phyloP scores from a whole-genome alignment of 2,113 vertebrate species.

The Gymnogyps californianus region DNA sequence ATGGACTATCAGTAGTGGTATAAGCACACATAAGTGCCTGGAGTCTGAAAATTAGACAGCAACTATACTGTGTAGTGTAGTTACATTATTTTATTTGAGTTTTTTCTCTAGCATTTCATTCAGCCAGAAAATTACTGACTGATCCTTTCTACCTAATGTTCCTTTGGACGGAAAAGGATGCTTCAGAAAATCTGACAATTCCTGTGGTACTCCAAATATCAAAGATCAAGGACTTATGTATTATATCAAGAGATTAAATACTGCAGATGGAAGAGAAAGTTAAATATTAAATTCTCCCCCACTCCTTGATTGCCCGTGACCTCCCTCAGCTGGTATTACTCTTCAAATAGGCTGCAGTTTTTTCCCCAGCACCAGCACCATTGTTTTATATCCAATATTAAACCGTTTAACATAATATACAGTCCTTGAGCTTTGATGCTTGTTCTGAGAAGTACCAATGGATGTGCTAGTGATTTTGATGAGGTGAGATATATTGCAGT shows the following conservation, averaged over 20 bases:
- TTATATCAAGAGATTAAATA: conserved; percentile 39
- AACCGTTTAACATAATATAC: conserved; percentile 26
- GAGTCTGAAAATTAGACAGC: not conserved
- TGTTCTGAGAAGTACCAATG: conserved; percentile 4
- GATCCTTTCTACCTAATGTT: not conserved
- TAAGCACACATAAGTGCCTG: not conserved
- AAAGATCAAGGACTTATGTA: conserved; percentile 38
- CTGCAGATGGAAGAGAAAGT: not conserved
- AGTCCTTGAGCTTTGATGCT: conserved; percentile 28
- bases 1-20: not conserved
- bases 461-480: not conserved
- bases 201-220: conserved; percentile 11
- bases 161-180: not conserved
- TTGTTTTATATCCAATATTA: conserved; percentile 8
- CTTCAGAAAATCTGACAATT: conserved; percentile 13
- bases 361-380: not conserved
- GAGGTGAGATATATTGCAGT: not conserved
- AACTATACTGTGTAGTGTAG: not conserved
- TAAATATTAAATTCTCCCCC: conserved; percentile 3
- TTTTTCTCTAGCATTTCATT: not conserved
- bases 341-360: not conserved
- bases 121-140: not conserved
- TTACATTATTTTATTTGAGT: not conserved
- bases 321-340: not conserved
- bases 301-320: not conserved